Evolutionary conservation across 2,797 vertebrate species (phyloP), one percentile per base, ranked within the genome.

Genomic region (Chaetophractus vellerosus): DNA sequence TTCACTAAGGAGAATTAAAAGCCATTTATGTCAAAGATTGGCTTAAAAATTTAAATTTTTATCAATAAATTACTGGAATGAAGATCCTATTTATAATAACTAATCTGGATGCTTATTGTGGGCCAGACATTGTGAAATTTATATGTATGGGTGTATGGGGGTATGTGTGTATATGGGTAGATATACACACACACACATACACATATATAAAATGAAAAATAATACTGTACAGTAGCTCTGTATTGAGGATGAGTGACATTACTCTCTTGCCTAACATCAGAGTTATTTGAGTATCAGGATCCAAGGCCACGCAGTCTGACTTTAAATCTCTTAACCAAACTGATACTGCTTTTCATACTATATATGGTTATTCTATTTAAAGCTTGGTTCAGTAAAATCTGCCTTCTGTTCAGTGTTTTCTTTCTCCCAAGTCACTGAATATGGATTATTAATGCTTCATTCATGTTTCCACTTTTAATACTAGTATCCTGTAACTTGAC

Each of bases 381-480:
- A 59, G 64, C 19, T 63, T 61, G 36, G 28, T 83, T 94, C 91
- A 94, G 38, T 52, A 82, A 94, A 71, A 59, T 9, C n/a, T 85
- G 78, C 33, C 79, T 9, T 81, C 28, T 71, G 88, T 71, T n/a
- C 0, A 38, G 41, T 68, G 45, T 31, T 96, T 90, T 72, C 50
- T 64, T 85, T 82, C 24, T 83, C 18, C n/a, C 41, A 93, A 74
- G 23, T 69, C 59, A 87, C 2, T 87, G 31, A 94, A 94, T 15
- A 64, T 16, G 28, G 0, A 79, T 48, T 63, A 96, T 69, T 85
- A 82, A 88, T 75, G 63, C 57, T 69, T 88, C 41, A 76, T 26
- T 96, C 24, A 28, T 64, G 21, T 88, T 91, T 93, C 41, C 59
- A 85, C 57, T 92, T 88, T 91, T 89, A 63, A 72, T 69, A 91